Evolutionary conservation across 2,113 vertebrate genomes (phyloP), one percentile per base, ranked within the genome.

Genomic region (Edolisoma coerulescens): DNA sequence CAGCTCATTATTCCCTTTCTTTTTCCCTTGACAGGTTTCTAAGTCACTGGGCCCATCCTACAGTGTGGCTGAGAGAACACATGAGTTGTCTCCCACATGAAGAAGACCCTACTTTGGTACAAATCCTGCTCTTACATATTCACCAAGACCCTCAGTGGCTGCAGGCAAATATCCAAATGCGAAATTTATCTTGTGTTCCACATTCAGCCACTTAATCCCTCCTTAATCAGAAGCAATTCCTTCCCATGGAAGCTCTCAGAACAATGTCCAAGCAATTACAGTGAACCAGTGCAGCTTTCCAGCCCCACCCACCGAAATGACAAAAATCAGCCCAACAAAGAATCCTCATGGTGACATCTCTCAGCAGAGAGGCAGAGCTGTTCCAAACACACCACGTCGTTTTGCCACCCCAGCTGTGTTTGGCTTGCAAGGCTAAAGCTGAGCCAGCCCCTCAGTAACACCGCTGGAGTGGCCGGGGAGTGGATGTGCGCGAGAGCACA

Each of bases 231-330:
- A 64, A 82, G 24, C 0, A 9, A 49, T 60, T 80, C 14, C 47
- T 85, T 67, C 76, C 49, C 6, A 3, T 10, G 49, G 33, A 67
- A 56, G 32, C 57, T 84, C 53, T 60, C 17, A 56, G 14, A 81
- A 53, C 15, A 17, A 24, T 1, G 6, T 49, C 63, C 41, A 59
- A 53, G 32, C 52, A 59, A 44, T 8, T 61, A 60, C 57, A 57
- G 67, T 23, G 59, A 74, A 52, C 26, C 74, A 68, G 37, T 5
- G 37, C 24, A 47, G 45, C 24, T 54, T 50, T 41, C 45, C 39
- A 59, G 9, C 17, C 61, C 21, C 18, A 41, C 41, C 20, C 49
- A 32, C 2, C 0, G 0, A 56, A 84, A 49, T 1, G 3, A 54
- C 33, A 67, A 70, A 77, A 65, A 44, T 44, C 61, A 61, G 37